Evolutionary conservation across 2,113 vertebrate species (phyloP).

Genomic region (Oreochromis tanganicae): DNA sequence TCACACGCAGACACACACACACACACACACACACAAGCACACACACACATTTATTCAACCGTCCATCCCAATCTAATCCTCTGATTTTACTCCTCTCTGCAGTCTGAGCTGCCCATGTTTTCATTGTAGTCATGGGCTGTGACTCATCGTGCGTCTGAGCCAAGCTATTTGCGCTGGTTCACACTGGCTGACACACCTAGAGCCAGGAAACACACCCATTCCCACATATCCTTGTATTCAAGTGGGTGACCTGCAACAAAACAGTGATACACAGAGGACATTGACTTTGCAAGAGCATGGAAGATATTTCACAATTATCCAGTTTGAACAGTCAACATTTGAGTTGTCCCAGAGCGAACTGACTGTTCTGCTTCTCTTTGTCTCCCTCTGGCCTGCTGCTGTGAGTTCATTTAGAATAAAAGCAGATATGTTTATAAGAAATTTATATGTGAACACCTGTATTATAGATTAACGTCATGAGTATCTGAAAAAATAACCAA

Average conservation of each 20-base stretch:
- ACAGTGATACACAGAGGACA: neutral
- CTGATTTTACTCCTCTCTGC: conserved; percentile 42
- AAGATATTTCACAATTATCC: neutral
- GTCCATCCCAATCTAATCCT: conserved; percentile 42
- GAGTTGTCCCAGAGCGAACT: neutral
- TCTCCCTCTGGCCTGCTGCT: neutral
- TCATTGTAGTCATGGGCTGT: conserved; percentile 67
- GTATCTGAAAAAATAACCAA: neutral
- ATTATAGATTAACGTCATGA: neutral
- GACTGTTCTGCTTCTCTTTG: neutral
- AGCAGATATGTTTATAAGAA: neutral
- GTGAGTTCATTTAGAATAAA: neutral
- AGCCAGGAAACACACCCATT: conserved; percentile 73
- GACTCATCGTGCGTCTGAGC: conserved; percentile 67
- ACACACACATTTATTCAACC: neutral
- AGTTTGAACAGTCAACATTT: neutral
- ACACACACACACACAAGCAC: neutral
- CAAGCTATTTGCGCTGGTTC: conserved; percentile 69
- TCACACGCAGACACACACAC: neutral
- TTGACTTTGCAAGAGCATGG: neutral
- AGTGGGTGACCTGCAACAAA: conserved; percentile 8
- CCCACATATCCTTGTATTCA: conserved; percentile 70
- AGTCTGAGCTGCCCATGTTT: conserved; percentile 58
- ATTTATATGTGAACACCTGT: neutral
- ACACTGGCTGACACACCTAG: conserved; percentile 73